Percentiles rank a stretch among this genome's conserved stretches.
Conservation (phyloP, 1,140 invertebrate species). For the Calliopsis andreniformis region DNA sequence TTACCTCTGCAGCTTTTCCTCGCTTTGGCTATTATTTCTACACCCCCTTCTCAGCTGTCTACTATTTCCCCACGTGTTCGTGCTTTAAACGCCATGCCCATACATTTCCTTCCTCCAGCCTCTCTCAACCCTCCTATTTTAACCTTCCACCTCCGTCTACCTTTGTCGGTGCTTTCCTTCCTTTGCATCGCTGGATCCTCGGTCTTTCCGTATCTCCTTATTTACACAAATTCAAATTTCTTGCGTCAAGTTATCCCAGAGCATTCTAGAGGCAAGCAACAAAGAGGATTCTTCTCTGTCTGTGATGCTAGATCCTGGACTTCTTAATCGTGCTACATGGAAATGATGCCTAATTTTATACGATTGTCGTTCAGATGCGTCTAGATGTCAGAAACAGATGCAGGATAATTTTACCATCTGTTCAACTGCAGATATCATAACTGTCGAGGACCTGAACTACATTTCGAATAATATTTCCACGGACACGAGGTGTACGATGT, state of each 20-base stretch:
- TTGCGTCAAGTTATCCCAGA: slow-evolving; percentile 4
- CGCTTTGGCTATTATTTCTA: slow-evolving; percentile 5
- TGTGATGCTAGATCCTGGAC: not conserved
- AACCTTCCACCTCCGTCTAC: too few species aligned
- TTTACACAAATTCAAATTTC: slow-evolving; percentile 51
- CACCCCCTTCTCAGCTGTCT: too few species aligned
- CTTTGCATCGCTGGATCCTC: not conserved
- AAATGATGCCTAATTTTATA: slow-evolving; percentile 13
- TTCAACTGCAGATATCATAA: too few species aligned
- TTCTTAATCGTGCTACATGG: slow-evolving; percentile 36
- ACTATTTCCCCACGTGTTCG: too few species aligned
- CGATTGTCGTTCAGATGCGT: slow-evolving; percentile 38
- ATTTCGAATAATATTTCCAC: not conserved
- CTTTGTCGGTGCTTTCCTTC: too few species aligned
- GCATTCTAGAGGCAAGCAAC: slow-evolving; percentile 21
- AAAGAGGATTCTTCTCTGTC: not conserved
- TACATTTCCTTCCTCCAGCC: too few species aligned
- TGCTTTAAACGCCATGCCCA: too few species aligned
- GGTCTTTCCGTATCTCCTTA: not conserved
- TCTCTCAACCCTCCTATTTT: too few species aligned
- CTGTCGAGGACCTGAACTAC: not conserved
- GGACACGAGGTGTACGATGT: not conserved
- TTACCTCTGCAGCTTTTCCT: not conserved
- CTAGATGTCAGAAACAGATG: too few species aligned
- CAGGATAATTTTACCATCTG: too few species aligned